These are phyloP conservation scores for Leucoraja erinaceus DNA, from an alignment of 2,113 vertebrate genomes.

Conservation along the genomic window DNA sequence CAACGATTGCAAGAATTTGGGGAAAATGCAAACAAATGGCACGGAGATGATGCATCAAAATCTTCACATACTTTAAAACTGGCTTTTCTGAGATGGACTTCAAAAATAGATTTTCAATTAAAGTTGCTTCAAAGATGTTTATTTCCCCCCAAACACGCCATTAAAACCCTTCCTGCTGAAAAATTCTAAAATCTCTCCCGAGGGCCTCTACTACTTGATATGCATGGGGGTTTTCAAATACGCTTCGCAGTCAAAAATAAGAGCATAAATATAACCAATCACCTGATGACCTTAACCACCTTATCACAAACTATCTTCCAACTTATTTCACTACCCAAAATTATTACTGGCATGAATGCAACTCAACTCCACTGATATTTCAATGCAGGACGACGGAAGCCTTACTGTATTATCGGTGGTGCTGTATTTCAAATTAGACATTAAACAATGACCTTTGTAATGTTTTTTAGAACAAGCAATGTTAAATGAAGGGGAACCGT, in stretches of 20 bases:
- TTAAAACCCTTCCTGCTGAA: background rate
- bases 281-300: background rate
- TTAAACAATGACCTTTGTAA: background rate
- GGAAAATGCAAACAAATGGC: no score
- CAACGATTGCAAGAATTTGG: no score
- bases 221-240: background rate
- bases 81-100: no score
- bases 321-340: background rate
- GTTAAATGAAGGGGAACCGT: background rate
- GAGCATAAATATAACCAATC: background rate
- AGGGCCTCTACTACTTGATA: background rate
- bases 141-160: background rate
- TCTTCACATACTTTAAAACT: no score
- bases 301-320: background rate
- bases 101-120: background rate
- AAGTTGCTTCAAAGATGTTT: background rate
- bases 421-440: background rate
- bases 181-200: background rate
- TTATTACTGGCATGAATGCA: no score
- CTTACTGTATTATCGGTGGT: background rate
- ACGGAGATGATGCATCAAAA: no score
- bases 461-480: background rate
- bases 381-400: background rate
- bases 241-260: background rate
- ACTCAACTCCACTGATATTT: background rate